Conservation (phyloP, 2,113 vertebrate genomes). For the Ameiurus melas region DNA sequence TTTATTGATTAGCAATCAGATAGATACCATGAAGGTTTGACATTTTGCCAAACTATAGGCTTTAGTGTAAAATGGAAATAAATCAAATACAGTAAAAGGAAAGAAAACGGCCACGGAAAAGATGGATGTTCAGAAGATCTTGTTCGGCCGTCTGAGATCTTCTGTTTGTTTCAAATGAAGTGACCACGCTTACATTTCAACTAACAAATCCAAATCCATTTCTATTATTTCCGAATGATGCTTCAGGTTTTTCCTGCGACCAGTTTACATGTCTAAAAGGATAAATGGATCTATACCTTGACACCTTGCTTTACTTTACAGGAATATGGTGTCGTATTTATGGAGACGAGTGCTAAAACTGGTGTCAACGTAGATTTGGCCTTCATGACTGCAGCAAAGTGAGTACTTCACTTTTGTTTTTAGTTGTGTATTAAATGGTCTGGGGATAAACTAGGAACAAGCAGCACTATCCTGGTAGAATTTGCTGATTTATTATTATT, state of each 20-base stretch:
- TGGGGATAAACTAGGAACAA: neutral
- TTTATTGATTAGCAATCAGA: neutral
- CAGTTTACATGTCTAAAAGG: neutral
- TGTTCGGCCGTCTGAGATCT: neutral
- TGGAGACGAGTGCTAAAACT: conserved; percentile 96
- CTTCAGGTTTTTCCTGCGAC: neutral
- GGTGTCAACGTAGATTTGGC: conserved; percentile 94
- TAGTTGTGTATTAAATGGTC: neutral
- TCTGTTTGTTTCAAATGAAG: neutral
- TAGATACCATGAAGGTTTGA: neutral
- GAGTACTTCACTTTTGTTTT: conserved; percentile 56
- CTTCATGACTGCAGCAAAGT: conserved; percentile 91
- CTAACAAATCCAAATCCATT: neutral
- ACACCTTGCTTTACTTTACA: conserved; percentile 58
- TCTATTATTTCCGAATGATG: neutral
- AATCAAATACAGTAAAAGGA: neutral
- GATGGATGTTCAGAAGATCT: neutral
- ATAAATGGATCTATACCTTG: neutral
- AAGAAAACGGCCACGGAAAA: neutral
- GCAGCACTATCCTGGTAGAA: neutral
- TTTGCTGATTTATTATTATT: neutral
- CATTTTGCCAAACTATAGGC: neutral
- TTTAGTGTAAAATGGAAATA: neutral
- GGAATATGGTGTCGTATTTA: conserved; percentile 88
- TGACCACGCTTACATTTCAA: neutral